Base-by-base conservation (phyloP, 2,888 invertebrate species). In the Leptopterna dolabrata region DNA sequence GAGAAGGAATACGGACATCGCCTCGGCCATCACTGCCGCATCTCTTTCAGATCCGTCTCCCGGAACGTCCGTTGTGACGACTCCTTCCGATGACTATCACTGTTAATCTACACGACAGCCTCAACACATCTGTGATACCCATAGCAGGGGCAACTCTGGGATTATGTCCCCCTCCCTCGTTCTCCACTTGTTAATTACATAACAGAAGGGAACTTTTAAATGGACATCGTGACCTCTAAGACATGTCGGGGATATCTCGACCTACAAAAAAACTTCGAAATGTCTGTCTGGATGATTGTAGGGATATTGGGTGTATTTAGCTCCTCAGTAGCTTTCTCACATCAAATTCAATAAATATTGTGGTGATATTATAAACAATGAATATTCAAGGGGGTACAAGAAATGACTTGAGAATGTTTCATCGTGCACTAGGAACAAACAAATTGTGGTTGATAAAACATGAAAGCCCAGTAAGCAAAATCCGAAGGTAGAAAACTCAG, bases 11-110 rank as follows among this genome's bases (percentile, higher is more conserved):
- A 73, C 29, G 73, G 73, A 30, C 41, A 11, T 73, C 29, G 73
- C 41, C 73, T 73, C 13, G 36, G 73, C 30, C 73, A 73, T 73
- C 73, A 73, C 41, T 41, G 73, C 36, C 19, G 19, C 73, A 73
- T 73, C 29, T 73, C 73, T 30, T 73, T 36, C 73, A 41, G 41
- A 30, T 73, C 36, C 1, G 73, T 30, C 36, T 16, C 73, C 63
- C 63, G 63, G 63, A 63, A 63, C 63, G 19, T 24, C 63, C 63
- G 63, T 9, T 63, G 19, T 13, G 63, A 63, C 63, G 47, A 16
- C 47, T 63, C 19, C 63, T 63, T 63, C 63, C 63, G 63, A 63
- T 63, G 63, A 63, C 63, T 63, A 63, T 63, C 63, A 63, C 63
- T 24, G 63, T 63, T 63, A 24, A 63, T 63, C 63, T 63, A 63